phyloP scores from a whole-genome alignment of 2,888 invertebrate genomes.

The Apomyelois bistriatella region DNA sequence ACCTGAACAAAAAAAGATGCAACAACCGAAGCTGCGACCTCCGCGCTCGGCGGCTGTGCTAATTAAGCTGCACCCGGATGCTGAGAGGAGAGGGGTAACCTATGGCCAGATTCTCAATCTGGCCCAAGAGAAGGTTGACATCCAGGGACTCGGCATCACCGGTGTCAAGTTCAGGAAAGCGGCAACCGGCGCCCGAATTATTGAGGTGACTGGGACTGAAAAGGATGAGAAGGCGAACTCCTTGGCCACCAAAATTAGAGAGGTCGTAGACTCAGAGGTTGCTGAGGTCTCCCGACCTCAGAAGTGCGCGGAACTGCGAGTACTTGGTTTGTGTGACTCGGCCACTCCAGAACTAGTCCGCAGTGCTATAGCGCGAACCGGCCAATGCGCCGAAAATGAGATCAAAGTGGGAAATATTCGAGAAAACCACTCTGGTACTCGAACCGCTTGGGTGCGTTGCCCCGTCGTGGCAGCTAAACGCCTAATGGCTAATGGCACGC shows the following conservation, averaged over 20 bases:
- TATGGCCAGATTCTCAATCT: neutral
- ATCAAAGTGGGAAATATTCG: too few relatives aligned
- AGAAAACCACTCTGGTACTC: too few relatives aligned
- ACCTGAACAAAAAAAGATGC: neutral
- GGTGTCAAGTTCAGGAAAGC: neutral
- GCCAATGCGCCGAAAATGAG: too few relatives aligned
- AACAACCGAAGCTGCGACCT: too few relatives aligned
- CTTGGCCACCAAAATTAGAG: neutral
- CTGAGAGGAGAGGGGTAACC: neutral
- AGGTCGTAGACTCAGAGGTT: neutral
- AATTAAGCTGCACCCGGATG: neutral
- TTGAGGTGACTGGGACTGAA: neutral
- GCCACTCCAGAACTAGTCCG: too few relatives aligned
- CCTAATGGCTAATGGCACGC: too few relatives aligned
- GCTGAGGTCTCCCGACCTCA: too few relatives aligned
- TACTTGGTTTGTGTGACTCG: too few relatives aligned
- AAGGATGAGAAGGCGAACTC: neutral
- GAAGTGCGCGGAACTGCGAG: too few relatives aligned
- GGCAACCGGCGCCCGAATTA: neutral
- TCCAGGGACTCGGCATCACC: neutral
- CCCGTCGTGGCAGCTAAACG: too few relatives aligned
- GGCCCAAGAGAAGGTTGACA: neutral
- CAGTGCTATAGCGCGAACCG: too few relatives aligned
- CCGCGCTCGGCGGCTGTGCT: neutral
- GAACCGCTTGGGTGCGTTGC: too few relatives aligned